These are phyloP conservation scores for Malacoctenus gilli DNA, from an alignment of 2,797 vertebrate genomes.

Conservation along the genomic window DNA sequence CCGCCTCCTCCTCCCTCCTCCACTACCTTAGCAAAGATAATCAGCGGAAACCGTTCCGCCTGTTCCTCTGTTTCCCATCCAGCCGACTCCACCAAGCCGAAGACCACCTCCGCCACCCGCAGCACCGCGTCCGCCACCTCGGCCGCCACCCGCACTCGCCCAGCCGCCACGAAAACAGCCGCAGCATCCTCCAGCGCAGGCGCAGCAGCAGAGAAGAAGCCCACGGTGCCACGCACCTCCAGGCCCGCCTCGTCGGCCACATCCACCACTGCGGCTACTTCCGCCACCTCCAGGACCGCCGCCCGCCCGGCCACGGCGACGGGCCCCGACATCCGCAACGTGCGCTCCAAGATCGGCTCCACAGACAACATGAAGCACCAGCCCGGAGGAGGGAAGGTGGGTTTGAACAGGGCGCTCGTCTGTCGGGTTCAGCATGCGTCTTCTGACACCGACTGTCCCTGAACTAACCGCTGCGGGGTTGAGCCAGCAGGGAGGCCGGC, in stretches of 20 bases:
- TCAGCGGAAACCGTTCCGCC: not conserved
- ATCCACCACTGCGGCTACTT: conserved; percentile 13
- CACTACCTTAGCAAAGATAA: too few species aligned
- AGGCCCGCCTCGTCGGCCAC: conserved; percentile 51
- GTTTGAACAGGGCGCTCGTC: conserved; percentile 27
- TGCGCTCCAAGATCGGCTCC: conserved; percentile 93
- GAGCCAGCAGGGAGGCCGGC: too few species aligned
- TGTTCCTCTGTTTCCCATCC: not conserved
- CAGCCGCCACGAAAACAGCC: conserved; percentile 61
- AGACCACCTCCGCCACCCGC: conserved; percentile 65
- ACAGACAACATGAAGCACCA: conserved; percentile 98
- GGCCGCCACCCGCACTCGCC: conserved; percentile 51
- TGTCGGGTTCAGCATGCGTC: not conserved
- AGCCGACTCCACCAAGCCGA: conserved; percentile 82
- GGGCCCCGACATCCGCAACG: conserved; percentile 82
- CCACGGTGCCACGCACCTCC: conserved; percentile 59
- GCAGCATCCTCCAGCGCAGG: conserved; percentile 59
- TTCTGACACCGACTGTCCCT: too few species aligned
- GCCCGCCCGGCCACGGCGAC: conserved; percentile 67
- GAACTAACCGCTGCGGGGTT: too few species aligned
- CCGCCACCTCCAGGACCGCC: conserved; percentile 58
- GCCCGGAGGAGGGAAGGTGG: conserved; percentile 96
- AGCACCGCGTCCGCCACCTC: conserved; percentile 46
- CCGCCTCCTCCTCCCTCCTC: too few species aligned
- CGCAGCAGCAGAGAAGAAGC: conserved; percentile 79